Evolutionary conservation across 1,140 invertebrate species (phyloP).

Genomic region (Zaprionus africanus): DNA sequence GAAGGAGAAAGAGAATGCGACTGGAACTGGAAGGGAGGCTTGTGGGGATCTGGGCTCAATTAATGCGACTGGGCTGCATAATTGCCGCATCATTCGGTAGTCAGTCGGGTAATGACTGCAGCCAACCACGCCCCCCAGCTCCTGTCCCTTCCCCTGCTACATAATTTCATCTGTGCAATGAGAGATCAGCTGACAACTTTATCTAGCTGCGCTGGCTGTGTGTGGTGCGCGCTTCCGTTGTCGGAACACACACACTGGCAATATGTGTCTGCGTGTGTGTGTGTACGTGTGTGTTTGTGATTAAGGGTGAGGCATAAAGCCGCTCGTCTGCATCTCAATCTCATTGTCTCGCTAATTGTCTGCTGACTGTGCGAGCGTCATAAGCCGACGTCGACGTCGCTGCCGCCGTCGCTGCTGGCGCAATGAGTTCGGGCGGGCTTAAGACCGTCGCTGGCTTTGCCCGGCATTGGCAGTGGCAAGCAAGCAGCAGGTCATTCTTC

Average conservation of each 20-base stretch:
- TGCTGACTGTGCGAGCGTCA: constrained; percentile 57
- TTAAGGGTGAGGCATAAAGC: constrained; percentile 43
- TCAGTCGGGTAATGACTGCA: constrained; percentile 43
- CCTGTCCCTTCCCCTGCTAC: background rate
- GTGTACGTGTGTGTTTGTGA: constrained; percentile 1
- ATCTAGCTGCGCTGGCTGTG: constrained; percentile 64
- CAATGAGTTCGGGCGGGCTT: constrained; percentile 43
- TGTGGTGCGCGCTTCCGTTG: constrained; percentile 70
- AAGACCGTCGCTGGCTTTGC: constrained; percentile 33
- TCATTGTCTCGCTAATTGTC: constrained; percentile 81
- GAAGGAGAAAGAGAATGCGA: background rate
- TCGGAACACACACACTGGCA: constrained; percentile 61
- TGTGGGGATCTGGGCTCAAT: constrained; percentile 47
- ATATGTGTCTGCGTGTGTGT: background rate
- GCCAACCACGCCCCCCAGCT: constrained; percentile 24
- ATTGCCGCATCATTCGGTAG: constrained; percentile 67
- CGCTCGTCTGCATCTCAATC: constrained; percentile 73
- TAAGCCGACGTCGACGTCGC: constrained; percentile 37
- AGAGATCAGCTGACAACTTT: constrained; percentile 77
- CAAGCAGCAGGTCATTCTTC: constrained; percentile 82
- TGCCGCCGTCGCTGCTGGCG: constrained; percentile 39
- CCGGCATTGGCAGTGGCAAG: constrained; percentile 4
- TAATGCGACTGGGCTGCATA: constrained; percentile 50
- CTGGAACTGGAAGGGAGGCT: background rate
- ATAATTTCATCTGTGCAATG: constrained; percentile 36